Base-by-base conservation (phyloP, 92 coral and sea anemone species). In the Epizoanthus stellaris region DNA sequence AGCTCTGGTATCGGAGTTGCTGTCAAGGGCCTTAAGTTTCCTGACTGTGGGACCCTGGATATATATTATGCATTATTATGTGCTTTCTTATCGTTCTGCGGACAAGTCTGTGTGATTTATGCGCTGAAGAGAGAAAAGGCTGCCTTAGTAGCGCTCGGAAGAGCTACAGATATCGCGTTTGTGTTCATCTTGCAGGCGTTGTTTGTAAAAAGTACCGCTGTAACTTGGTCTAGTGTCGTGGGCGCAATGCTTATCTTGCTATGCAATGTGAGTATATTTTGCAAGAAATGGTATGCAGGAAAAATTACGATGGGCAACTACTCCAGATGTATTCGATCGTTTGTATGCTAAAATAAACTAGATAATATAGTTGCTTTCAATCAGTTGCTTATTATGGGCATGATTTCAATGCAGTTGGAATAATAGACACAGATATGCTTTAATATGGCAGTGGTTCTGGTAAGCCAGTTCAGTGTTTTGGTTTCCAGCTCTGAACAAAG, bases 91-190 rank as follows among this genome's bases (percentile, higher is more conserved):
- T 87, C 92, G 8, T 90, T 81, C 75, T 67, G 40, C 9, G 95
- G 84, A 3, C 93, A 88, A 54, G 52, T 91, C 11, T 36, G 86
- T 53, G 42, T 68, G 63, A 70, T 86, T 56, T 90, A 87, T 80
- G 88, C 95, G n/a, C 45, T 88, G 39, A 12, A 66, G 13, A 64
- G 83, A 49, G 95, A 93, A 62, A 93, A 90, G 47, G 95, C 95
- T 3, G 73, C 86, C 1, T 68, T 91, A 4, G 85, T 90, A 45
- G 82, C 95, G 30, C 80, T 93, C 20, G 88, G 86, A n/a, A 87
- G 93, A 15, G 91, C 95, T 39, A 76, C 87, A 38, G 93, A 89
- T 58, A 90, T 92, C 67, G 95, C 85, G 4, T 72, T 87, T 23
- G 88, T 93, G 49, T 93, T 90, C 59, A 59, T 90, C 45, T 84